Base-by-base conservation (phyloP, 2,888 invertebrate genomes). In the Drosophila acutilabella region DNA sequence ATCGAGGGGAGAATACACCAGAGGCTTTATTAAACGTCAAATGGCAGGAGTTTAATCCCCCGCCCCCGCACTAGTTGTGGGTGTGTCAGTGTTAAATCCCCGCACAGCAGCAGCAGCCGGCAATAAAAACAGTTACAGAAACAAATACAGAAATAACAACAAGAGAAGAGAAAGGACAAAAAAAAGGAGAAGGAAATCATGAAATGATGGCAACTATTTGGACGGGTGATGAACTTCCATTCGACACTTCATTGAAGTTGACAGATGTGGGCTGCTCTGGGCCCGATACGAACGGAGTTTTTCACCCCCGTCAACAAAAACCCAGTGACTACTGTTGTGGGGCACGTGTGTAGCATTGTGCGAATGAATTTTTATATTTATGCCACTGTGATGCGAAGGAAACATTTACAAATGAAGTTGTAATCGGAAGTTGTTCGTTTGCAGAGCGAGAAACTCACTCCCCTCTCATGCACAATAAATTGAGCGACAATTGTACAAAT, bases 381-480 rank as follows among this genome's bases (percentile, higher is more conserved):
- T 84, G 79, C 72, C 64, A 80, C 69, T 69, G 81, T 62, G 86
- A 51, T 74, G 81, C 85, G 81, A 83, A 83, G 89, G 81, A 86
- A 90, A 79, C 83, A 89, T 90, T 89, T 88, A 90, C 88, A 90
- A 91, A 90, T 91, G 89, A 91, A 91, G 91, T 91, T 90, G 90
- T 90, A 91, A 91, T 91, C 90, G 90, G 91, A 91, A 91, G 90
- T 91, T 89, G 87, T 91, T 91, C 91, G 91, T 91, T 91, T 91
- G 90, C 83, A 72, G 36, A 36, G 36, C 11, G 36, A 36, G 36
- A 36, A 13, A 13, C 30, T n/a, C 16, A 8, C 44, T 13, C 14
- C 50, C 30, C 6, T 30, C 30, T 50, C 70, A 65, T 70, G 56
- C 44, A 67, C 67, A 71, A 89, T 88, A 89, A 82, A 89, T 89